Evolutionary conservation across 2,113 vertebrate species (phyloP), one percentile per base, ranked within the genome.

Genomic region (Cinclus mexicanus): DNA sequence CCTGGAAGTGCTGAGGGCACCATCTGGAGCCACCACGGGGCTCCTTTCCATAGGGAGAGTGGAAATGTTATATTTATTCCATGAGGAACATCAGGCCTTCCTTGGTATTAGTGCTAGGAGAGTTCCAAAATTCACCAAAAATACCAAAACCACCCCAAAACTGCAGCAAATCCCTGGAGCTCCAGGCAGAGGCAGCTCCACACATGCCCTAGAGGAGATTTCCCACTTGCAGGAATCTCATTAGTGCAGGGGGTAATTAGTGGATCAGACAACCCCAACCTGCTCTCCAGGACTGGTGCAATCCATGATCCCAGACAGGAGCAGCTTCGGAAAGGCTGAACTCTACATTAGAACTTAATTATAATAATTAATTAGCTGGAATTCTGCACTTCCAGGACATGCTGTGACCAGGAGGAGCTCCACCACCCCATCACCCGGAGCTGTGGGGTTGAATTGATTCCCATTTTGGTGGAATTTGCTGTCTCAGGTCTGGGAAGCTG

Each of bases 121-220:
- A 61, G 11, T 44, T 11, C 10, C 52, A 11, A 2, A 18, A 31
- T 31, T 9, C 39, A 78, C n/a, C 47, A 29, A 49, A 70, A 39
- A 2, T 19, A 35, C 14, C 24, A 0, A 69, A 88, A 21, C 25
- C 33, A 9, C 56, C 65, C 68, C 52, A 0, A 7, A 64, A 64
- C 6, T 29, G 18, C 39, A 23, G 41, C 8, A 65, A 17, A 6
- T 65, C 42, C 65, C 3, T 26, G 33, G 16, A 42, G 2, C 5
- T 55, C 15, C 1, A 1, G 5, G 28, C 22, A 24, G 20, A 23
- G 4, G 7, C 24, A 35, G 33, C 19, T 74, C 41, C 46, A 72
- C 61, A 33, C 44, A 8, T n/a, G 80, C 80, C 97, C 93, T 87
- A 76, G 90, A 93, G 28, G n/a, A 39, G 89, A 74, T 77, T 50